Evolutionary conservation across 2,888 invertebrate genomes (phyloP), one percentile per base, ranked within the genome.

Genomic region (Zelleria hepariella): DNA sequence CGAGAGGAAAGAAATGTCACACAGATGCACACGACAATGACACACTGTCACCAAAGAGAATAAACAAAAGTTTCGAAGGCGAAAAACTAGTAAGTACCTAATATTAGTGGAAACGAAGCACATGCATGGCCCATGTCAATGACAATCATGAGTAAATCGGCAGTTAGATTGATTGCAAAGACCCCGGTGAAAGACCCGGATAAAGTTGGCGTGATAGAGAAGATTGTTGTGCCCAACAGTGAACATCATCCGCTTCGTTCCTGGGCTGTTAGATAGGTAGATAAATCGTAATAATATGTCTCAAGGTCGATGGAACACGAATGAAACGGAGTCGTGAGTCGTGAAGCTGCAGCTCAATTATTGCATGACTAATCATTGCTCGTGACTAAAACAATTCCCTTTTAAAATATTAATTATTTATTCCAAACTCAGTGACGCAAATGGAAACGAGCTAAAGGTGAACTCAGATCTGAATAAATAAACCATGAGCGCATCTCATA

Each of bases 341-440:
- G 55, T 55, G 32, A 32, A 26, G n/a, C 15, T 24, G 54, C 25
- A 23, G 26, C 25, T n/a, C 26, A 4, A 54, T 24, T 23, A 21
- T 23, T 18, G 55, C 55, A 55, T 32, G 55, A 55, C 55, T 42
- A 55, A 55, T 55, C 27, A n/a, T 32, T 4, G 5, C 24, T 53
- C 55, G 55, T 55, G 55, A 55, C 55, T 55, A n/a, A 25, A 23
- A 51, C 53, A 53, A 53, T 53, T 49, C 53, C 24, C 53, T 53
- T 53, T 7, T 23, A 53, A 53, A 49, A 21, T 10, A 53, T 53
- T 53, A 55, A 55, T 27, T 2, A 55, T 55, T 54, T 54, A 26
- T 54, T 51, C 15, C 32, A 42, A 15, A 15, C 32, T 15, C 32
- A 42, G 21, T 51, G 51, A 51, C 51, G 21, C 51, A 20, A 51